These are phyloP conservation scores for Drosophila mayaguana DNA, from an alignment of 2,888 invertebrate genomes.

Conservation along the genomic window DNA sequence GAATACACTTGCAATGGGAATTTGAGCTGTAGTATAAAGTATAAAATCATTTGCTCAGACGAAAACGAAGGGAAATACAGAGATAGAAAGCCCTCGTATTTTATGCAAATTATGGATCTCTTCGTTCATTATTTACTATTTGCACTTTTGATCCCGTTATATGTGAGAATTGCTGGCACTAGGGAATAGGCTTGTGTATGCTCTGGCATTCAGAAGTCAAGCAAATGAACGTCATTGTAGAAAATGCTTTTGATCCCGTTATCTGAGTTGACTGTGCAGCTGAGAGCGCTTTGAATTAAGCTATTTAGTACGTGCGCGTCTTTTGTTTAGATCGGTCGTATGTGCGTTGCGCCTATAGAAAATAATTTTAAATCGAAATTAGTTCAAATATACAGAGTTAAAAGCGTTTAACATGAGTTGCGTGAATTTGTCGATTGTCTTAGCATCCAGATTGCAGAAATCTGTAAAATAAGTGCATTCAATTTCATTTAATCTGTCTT, in stretches of 20 bases:
- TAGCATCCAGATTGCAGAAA: too few relatives aligned
- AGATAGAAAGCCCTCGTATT: not conserved
- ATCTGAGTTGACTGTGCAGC: not conserved
- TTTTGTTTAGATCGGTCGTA: not conserved
- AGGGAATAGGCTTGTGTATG: not conserved
- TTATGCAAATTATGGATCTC: not conserved
- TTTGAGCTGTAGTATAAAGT: not conserved
- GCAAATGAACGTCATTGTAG: not conserved
- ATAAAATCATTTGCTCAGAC: not conserved
- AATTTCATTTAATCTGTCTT: not conserved
- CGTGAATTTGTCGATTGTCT: not conserved
- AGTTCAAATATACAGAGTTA: not conserved
- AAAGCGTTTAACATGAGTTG: not conserved
- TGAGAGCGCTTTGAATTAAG: not conserved
- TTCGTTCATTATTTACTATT: not conserved
- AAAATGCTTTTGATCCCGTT: slow-evolving; percentile 7
- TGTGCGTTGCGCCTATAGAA: not conserved
- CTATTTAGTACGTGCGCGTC: not conserved
- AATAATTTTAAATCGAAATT: not conserved
- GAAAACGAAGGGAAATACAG: not conserved
- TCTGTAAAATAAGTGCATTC: not conserved
- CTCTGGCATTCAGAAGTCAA: not conserved
- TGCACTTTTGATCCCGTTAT: not conserved
- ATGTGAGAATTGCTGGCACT: not conserved
- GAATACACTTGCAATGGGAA: slow-evolving; percentile 1